Conservation (phyloP, 2,797 vertebrate genomes). For the Botia almorhae region DNA sequence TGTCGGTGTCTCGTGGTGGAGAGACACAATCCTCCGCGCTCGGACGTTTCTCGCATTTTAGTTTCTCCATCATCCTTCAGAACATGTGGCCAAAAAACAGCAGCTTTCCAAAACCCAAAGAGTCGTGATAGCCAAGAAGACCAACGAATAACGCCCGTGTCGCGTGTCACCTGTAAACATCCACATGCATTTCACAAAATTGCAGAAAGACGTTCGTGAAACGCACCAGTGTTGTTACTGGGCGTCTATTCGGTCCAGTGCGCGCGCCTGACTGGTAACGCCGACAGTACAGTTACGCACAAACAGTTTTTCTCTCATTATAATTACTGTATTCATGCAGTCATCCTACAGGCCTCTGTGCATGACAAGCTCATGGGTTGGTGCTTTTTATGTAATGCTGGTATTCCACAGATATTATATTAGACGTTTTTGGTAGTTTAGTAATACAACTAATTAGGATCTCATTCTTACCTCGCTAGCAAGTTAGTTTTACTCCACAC, state of each 20-base stretch:
- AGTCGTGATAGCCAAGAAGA: slow-evolving; percentile 8
- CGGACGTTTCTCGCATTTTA: slow-evolving; percentile 75
- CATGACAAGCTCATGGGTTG: neutral
- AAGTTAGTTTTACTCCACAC: too few species aligned
- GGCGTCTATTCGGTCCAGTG: slow-evolving; percentile 60
- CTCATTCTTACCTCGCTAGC: too few species aligned
- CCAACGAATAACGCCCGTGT: neutral
- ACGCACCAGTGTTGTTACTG: slow-evolving; percentile 29
- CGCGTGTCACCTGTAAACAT: slow-evolving; percentile 24
- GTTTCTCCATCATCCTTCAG: slow-evolving; percentile 66
- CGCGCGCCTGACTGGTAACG: slow-evolving; percentile 39
- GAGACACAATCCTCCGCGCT: slow-evolving; percentile 66
- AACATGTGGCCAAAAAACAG: neutral
- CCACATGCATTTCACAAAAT: neutral
- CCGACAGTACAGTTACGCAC: slow-evolving; percentile 44
- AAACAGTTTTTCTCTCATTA: too few species aligned
- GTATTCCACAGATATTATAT: neutral
- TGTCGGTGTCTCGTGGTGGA: slow-evolving; percentile 59
- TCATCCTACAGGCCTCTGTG: slow-evolving; percentile 18
- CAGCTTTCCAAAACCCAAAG: slow-evolving; percentile 6
- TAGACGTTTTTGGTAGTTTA: too few species aligned
- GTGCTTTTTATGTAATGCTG: too few species aligned
- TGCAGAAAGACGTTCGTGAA: too few species aligned
- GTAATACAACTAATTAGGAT: too few species aligned
- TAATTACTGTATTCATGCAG: slow-evolving; percentile 19